Evolutionary conservation across 2,113 vertebrate species (phyloP), one percentile per base, ranked within the genome.

Genomic region (Mola mola): DNA sequence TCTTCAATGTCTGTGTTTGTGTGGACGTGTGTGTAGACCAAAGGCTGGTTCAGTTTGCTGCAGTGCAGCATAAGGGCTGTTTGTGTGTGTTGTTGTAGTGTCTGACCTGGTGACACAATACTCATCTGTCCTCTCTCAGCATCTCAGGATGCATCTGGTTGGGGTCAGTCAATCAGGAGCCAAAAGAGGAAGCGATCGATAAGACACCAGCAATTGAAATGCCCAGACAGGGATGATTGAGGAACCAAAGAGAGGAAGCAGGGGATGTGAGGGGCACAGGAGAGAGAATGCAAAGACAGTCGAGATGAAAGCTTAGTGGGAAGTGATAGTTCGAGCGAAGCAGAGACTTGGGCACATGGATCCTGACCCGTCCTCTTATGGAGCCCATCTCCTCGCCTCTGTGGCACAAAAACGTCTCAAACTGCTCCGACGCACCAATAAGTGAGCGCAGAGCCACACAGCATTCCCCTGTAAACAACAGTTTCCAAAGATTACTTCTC

Each of bases 381-480:
- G 93, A 95, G 21, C 95, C 95, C 19, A 94, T 94, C 85, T 95
- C 95, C 69, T 95, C 94, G 0, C 94, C 95, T 0, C 92, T 89
- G 83, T 95, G 95, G 66, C 86, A 93, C 67, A 96, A 82, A 81
- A 93, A 95, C 0, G 92, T 93, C 89, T 95, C 93, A 16, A 96
- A 95, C 43, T 87, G 89, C 79, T 94, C 92, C 0, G 89, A 88
- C 0, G 77, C 68, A 7, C 84, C 81, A 2, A 74, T 65, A 17
- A 90, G 66, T 0, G 87, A 87, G 28, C 71, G 79, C 34, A 93
- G 68, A 58, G 91, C 89, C 29, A 93, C 88, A 47, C 90, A 92
- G 78, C 95, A 95, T 80, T 95, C 94, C 0, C 95, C 95, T 96
- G 43, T 1, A 6, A 40, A 17, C n/a, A 17, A n/a, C 37, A 7